Evolutionary conservation across 2,797 vertebrate species (phyloP).

Genomic region (Sebastes steindachneri): DNA sequence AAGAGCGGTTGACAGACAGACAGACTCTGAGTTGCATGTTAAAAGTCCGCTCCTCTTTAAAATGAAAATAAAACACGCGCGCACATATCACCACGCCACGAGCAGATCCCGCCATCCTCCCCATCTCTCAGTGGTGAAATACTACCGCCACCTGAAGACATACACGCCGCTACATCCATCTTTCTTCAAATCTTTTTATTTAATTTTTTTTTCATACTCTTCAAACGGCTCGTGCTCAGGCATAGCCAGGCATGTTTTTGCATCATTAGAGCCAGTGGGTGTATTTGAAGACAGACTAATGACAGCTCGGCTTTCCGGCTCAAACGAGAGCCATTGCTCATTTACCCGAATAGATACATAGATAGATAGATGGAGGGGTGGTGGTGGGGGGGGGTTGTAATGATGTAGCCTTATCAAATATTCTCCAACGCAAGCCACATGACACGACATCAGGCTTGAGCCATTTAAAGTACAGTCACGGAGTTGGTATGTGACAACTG

Average conservation of each 20-base stretch:
- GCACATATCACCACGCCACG: neutral
- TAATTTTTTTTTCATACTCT: slow-evolving; percentile 39
- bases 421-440: slow-evolving; percentile 44
- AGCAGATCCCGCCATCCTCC: slow-evolving; percentile 35
- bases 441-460: slow-evolving; percentile 37
- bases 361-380: slow-evolving; percentile 24
- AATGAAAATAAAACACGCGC: slow-evolving; percentile 57
- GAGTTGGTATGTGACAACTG: slow-evolving; percentile 48
- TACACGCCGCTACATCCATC: slow-evolving; percentile 48
- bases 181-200: slow-evolving; percentile 61
- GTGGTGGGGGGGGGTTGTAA: slow-evolving; percentile 12
- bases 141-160: slow-evolving; percentile 65
- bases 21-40: slow-evolving; percentile 71
- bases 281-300: slow-evolving; percentile 74
- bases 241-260: slow-evolving; percentile 72
- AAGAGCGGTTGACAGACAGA: slow-evolving; percentile 76
- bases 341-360: slow-evolving; percentile 60
- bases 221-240: slow-evolving; percentile 69
- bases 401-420: slow-evolving; percentile 64
- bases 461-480: slow-evolving; percentile 54
- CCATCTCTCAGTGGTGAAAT: slow-evolving; percentile 32
- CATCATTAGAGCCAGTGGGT: slow-evolving; percentile 80
- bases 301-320: slow-evolving; percentile 73
- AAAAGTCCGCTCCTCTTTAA: slow-evolving; percentile 69
- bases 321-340: slow-evolving; percentile 71